These are phyloP conservation scores for Drosophila pandora DNA, from an alignment of 1,140 invertebrate genomes.

Conservation along the genomic window DNA sequence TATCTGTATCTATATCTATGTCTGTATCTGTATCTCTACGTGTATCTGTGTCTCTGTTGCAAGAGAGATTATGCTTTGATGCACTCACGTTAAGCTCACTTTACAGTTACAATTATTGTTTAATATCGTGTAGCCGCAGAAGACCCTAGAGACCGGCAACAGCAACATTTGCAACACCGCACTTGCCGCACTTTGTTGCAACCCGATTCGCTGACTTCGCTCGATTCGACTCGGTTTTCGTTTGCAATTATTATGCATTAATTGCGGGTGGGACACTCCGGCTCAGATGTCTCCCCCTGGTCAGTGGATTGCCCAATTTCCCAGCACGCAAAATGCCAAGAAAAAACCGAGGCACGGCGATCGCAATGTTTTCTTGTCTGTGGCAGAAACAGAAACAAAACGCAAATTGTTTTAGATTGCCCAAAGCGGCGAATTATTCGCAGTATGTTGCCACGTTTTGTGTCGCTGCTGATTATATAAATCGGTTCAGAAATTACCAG, in stretches of 20 bases:
- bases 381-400: conserved; percentile 52
- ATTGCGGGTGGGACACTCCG: conserved; percentile 71
- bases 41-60: conserved; percentile 63
- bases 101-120: conserved; percentile 83
- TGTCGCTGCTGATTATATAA: conserved; percentile 79
- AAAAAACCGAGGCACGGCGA: neutral
- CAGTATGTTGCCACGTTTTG: conserved; percentile 77
- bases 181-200: conserved; percentile 72
- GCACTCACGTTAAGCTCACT: conserved; percentile 82
- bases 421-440: conserved; percentile 60
- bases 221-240: conserved; percentile 44
- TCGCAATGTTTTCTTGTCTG: conserved; percentile 6
- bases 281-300: conserved; percentile 43
- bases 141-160: conserved; percentile 55
- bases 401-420: conserved; percentile 77
- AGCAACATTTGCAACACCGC: conserved; percentile 62
- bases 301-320: conserved; percentile 36
- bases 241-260: conserved; percentile 80
- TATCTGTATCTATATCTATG: conserved; percentile 42
- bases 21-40: conserved; percentile 11
- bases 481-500: conserved; percentile 57
- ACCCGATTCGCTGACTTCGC: conserved; percentile 33
- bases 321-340: neutral
- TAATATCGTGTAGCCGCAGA: conserved; percentile 73
- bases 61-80: conserved; percentile 82